A percentile compares a stretch with the other conserved stretches of the same genome.
These are phyloP conservation scores for Saccopteryx bilineata DNA, from an alignment of 2,113 vertebrate species.

Conservation along the genomic window DNA sequence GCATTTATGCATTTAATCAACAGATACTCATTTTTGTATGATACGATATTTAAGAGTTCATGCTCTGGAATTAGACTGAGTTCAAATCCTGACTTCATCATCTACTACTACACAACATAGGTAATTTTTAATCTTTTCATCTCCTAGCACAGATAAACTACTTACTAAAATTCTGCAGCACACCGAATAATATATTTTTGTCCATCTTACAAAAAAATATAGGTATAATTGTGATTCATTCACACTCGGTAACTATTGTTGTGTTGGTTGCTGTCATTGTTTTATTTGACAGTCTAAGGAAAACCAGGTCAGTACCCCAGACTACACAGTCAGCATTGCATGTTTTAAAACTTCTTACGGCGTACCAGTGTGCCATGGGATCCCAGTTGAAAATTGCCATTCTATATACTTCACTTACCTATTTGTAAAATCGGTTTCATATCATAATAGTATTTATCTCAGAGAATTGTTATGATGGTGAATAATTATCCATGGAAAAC, in stretches of 20 bases:
- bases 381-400: not conserved
- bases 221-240: not conserved
- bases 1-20: not conserved
- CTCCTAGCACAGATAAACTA: not conserved
- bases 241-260: not conserved
- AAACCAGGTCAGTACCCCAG: not conserved
- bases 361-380: not conserved
- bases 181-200: not conserved
- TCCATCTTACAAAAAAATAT: not conserved
- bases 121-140: not conserved
- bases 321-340: too few relatives aligned
- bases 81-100: not conserved
- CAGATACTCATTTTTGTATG: not conserved
- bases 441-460: not conserved
- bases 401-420: not conserved
- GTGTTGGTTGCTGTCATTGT: not conserved
- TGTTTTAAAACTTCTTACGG: not conserved
- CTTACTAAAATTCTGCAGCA: not conserved
- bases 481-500: not conserved
- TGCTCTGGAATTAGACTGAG: not conserved
- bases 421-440: slow-evolving; percentile 14
- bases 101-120: not conserved
- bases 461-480: not conserved
- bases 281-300: not conserved
- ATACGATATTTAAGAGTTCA: not conserved